A percentile compares a stretch with the other conserved stretches of the same genome.
phyloP scores from a whole-genome alignment of 2,888 invertebrate genomes.

The Mythimna pallens region DNA sequence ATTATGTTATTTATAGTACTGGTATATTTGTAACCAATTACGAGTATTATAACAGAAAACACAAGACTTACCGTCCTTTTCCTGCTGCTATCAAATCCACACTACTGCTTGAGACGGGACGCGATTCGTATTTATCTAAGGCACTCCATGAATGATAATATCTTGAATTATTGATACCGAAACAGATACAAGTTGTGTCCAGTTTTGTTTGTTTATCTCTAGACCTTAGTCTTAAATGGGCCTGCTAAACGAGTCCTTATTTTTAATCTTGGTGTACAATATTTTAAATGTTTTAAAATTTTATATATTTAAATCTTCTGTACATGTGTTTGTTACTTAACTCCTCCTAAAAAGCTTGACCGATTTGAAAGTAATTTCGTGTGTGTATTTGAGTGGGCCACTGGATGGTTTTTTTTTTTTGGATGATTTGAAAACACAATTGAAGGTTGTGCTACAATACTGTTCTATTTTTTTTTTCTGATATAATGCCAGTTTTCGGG shows the following conservation, averaged over 20 bases:
- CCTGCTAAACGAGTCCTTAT: slow-evolving; percentile 5
- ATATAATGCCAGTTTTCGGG: too few relatives aligned
- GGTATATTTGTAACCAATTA: too few relatives aligned
- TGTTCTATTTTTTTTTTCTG: too few relatives aligned
- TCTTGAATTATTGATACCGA: slow-evolving; percentile 33
- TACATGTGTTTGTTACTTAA: too few relatives aligned
- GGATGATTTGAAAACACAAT: too few relatives aligned
- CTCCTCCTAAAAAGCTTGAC: too few relatives aligned
- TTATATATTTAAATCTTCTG: too few relatives aligned
- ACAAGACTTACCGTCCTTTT: slow-evolving; percentile 47
- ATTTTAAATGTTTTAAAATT: neutral
- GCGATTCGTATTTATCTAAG: slow-evolving; percentile 58
- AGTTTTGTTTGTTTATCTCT: slow-evolving; percentile 19
- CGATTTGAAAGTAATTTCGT: too few relatives aligned
- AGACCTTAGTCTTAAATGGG: neutral
- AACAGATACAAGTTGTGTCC: neutral
- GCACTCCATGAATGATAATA: slow-evolving; percentile 47
- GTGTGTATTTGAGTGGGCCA: too few relatives aligned
- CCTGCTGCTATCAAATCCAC: slow-evolving; percentile 25
- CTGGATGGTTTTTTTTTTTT: too few relatives aligned
- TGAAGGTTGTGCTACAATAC: too few relatives aligned
- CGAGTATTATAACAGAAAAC: neutral
- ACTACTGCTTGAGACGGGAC: slow-evolving; percentile 55
- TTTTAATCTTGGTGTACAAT: neutral
- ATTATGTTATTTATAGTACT: too few relatives aligned